A percentile compares a stretch with the other conserved stretches of the same genome.
Evolutionary conservation across 30 jellyfish, hydroid and myxozoan genomes (phyloP).

Genomic region (Aurelia aurita complex sp. Pacific): DNA sequence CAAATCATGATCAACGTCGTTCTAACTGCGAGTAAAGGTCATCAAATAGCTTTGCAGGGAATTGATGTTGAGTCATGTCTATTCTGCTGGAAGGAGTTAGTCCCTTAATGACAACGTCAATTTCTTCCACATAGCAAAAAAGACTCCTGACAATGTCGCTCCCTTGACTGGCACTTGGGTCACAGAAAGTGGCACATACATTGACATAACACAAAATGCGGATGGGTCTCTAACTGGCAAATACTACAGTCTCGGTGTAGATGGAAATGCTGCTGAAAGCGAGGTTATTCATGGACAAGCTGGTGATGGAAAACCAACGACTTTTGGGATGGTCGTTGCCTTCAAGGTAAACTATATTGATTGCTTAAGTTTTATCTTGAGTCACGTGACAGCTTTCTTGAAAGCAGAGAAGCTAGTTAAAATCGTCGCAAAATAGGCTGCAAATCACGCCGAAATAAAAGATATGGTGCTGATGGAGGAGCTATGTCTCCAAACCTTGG

Average conservation of each 20-base stretch:
- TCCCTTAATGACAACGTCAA: no score
- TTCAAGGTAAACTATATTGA: constrained; percentile 49
- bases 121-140: neutral
- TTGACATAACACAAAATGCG: constrained; percentile 54
- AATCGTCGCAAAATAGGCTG: no score
- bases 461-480: no score
- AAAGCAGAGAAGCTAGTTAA: no score
- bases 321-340: constrained; percentile 74
- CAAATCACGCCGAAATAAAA: no score
- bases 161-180: constrained; percentile 72
- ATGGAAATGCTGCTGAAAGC: constrained; percentile 22
- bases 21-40: no score
- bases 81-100: no score
- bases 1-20: no score
- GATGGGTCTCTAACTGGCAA: constrained; percentile 71
- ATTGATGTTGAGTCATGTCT: no score
- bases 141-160: constrained; percentile 4
- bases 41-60: no score
- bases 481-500: no score
- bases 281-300: constrained; percentile 60
- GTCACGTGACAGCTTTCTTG: no score
- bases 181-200: constrained; percentile 51
- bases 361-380: neutral
- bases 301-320: constrained; percentile 80
- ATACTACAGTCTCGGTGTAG: constrained; percentile 11